These are phyloP conservation scores for Hirudinaria manillensis DNA, from an alignment of 2,888 invertebrate species.

Conservation along the genomic window DNA sequence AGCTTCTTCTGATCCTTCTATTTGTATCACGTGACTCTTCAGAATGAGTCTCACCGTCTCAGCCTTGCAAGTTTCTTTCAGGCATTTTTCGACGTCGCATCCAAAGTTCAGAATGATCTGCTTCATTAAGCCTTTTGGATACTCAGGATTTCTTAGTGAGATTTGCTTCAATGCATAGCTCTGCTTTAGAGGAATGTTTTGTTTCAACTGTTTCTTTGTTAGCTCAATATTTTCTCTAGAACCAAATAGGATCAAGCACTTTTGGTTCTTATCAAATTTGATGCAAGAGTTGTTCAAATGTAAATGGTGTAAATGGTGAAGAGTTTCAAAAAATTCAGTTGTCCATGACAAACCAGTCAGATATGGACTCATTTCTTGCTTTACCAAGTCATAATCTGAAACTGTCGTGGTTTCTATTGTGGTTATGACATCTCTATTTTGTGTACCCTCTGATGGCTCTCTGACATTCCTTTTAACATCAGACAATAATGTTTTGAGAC, in stretches of 20 bases:
- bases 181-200: not conserved
- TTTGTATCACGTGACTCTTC: not conserved
- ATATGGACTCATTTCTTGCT: no score
- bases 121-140: conserved; percentile 1
- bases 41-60: not conserved
- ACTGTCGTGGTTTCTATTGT: no score
- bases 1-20: not conserved
- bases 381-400: no score
- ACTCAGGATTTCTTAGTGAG: not conserved
- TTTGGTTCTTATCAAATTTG: not conserved
- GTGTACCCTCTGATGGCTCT: no score
- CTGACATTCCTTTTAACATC: no score
- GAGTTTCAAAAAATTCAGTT: no score
- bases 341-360: no score
- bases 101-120: not conserved
- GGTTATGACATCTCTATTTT: no score
- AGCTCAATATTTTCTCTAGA: not conserved
- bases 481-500: no score
- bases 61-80: not conserved
- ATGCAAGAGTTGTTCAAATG: not conserved
- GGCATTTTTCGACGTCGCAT: not conserved
- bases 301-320: no score
- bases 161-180: not conserved
- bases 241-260: not conserved
- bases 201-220: not conserved